These are phyloP conservation scores for Drosophila mayaguana DNA, from an alignment of 2,888 invertebrate species.

Conservation along the genomic window DNA sequence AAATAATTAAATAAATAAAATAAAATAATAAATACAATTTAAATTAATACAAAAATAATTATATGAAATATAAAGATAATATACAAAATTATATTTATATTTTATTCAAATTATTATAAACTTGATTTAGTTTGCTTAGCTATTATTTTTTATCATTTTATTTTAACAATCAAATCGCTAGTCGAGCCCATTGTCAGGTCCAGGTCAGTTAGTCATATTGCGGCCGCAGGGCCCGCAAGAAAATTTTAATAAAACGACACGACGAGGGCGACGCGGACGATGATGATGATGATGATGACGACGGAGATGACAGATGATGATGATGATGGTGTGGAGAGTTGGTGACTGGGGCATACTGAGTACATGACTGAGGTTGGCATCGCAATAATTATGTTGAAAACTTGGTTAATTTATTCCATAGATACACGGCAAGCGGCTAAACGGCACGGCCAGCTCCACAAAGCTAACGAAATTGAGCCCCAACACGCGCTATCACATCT, in stretches of 20 bases:
- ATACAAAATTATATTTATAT: too few relatives aligned
- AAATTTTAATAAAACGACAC: constrained; percentile 57
- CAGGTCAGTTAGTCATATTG: constrained; percentile 28
- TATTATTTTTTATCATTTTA: not conserved
- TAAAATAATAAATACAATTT: too few relatives aligned
- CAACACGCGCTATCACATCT: constrained; percentile 93
- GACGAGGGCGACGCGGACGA: constrained; percentile 9
- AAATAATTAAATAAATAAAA: too few relatives aligned
- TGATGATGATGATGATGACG: not conserved
- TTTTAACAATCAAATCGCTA: not conserved
- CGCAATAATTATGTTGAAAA: constrained; percentile 55
- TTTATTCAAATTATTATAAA: too few relatives aligned
- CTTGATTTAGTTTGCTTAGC: too few relatives aligned
- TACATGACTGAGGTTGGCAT: constrained; percentile 8
- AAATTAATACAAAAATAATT: too few relatives aligned
- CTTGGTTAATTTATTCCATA: constrained; percentile 83
- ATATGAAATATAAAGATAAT: too few relatives aligned
- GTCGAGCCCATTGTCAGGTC: constrained; percentile 37
- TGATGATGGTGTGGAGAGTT: constrained; percentile 2
- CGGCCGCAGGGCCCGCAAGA: constrained; percentile 36
- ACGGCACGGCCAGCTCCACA: constrained; percentile 90
- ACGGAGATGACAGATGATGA: not conserved
- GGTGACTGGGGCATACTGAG: constrained; percentile 6
- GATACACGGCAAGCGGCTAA: constrained; percentile 92
- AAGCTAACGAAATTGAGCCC: constrained; percentile 91